A percentile compares a stretch with the other conserved stretches of the same genome.
These are phyloP conservation scores for Drosophila engyochracea DNA, from an alignment of 2,888 invertebrate genomes.

Conservation along the genomic window DNA sequence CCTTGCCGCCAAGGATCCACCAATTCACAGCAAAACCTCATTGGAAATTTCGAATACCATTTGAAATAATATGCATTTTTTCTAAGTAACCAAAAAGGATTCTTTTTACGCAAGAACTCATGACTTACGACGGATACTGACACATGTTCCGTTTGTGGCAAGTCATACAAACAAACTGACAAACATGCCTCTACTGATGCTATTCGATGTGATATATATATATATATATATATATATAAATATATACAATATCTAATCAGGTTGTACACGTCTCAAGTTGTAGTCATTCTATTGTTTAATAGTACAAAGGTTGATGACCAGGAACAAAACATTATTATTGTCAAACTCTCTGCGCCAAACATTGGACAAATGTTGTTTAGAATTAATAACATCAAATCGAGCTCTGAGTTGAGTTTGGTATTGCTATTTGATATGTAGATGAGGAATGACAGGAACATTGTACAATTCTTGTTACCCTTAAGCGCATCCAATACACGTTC, in stretches of 20 bases:
- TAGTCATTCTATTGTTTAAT: not conserved
- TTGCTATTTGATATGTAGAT: not conserved
- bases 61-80: not conserved
- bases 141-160: too few relatives aligned
- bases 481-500: slow-evolving; percentile 17
- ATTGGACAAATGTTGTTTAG: not conserved
- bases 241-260: too few relatives aligned
- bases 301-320: not conserved
- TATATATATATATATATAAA: too few relatives aligned
- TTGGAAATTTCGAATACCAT: not conserved
- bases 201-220: too few relatives aligned
- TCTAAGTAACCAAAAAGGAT: too few relatives aligned
- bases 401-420: not conserved
- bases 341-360: not conserved
- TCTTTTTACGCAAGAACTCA: too few relatives aligned
- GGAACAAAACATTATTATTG: not conserved
- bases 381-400: not conserved
- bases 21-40: not conserved
- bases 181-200: too few relatives aligned
- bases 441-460: slow-evolving; percentile 22
- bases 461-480: slow-evolving; percentile 50
- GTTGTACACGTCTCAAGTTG: not conserved
- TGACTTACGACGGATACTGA: too few relatives aligned
- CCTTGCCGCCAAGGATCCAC: not conserved
- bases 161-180: too few relatives aligned